phyloP scores from a whole-genome alignment of 1,140 invertebrate genomes.

The Heliconius himera region DNA sequence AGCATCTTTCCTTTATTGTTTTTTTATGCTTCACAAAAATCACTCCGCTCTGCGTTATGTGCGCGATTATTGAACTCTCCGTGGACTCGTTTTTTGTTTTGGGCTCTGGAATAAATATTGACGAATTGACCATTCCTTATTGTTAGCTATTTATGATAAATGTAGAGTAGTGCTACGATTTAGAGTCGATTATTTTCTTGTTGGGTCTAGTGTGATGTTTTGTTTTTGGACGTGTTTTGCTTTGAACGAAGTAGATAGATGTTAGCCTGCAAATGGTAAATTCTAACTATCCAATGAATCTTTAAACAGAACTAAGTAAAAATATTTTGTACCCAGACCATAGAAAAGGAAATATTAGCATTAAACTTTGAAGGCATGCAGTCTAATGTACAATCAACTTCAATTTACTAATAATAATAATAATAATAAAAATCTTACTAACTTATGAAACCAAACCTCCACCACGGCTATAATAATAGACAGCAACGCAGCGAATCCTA shows the following conservation, averaged over 20 bases:
- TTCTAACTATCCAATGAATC: too few species aligned
- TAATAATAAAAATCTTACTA: slow-evolving; percentile 3
- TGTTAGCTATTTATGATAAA: background rate
- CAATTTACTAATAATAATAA: too few species aligned
- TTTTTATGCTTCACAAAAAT: slow-evolving; percentile 59
- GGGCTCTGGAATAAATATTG: slow-evolving; percentile 41
- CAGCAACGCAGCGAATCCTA: slow-evolving; percentile 42
- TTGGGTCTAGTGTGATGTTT: background rate
- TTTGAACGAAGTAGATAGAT: too few species aligned
- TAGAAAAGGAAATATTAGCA: too few species aligned
- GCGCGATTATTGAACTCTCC: slow-evolving; percentile 40
- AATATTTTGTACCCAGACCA: too few species aligned
- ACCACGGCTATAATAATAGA: slow-evolving; percentile 47
- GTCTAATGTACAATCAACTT: too few species aligned
- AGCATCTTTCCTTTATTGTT: slow-evolving; percentile 66
- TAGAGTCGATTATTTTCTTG: background rate
- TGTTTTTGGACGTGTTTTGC: too few species aligned
- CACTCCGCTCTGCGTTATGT: slow-evolving; percentile 46
- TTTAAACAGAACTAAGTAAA: too few species aligned
- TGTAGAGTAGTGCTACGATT: background rate
- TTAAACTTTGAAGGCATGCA: too few species aligned
- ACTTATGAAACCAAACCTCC: slow-evolving; percentile 60
- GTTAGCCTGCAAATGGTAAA: too few species aligned
- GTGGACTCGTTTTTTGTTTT: slow-evolving; percentile 24
- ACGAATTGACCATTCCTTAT: slow-evolving; percentile 21